Evolutionary conservation across 2,113 vertebrate genomes (phyloP), one percentile per base, ranked within the genome.

Genomic region (Myotis davidii): DNA sequence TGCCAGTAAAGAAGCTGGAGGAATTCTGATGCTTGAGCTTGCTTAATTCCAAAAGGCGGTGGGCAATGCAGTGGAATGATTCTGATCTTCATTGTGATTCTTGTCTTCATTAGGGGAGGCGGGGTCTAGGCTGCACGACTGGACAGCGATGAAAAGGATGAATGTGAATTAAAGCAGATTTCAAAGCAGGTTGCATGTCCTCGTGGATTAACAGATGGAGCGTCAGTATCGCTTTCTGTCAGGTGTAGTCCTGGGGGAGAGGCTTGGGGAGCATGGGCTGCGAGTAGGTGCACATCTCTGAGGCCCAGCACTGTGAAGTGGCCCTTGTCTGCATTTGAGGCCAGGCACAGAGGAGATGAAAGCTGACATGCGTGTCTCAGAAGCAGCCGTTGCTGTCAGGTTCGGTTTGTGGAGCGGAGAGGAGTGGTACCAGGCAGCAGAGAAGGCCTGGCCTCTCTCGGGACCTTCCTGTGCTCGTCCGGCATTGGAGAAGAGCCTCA

Each of bases 391-490:
- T 34, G 34, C 67, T 84, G 76, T 52, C 64, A 29, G 52, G 18
- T 37, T 29, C 21, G 8, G 45, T 82, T 76, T 54, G 56, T 34
- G 79, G 54, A 50, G 25, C 17, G 2, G 13, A 21, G 25, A 45
- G 45, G n/a, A 39, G 16, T 20, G 6, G 45, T 3, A 4, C 12
- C 83, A 85, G 32, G 70, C 20, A 14, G 48, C 81, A 20, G 12
- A 48, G 42, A 16, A 34, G 50, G 5, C 10, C n/a, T 0, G 0
- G 18, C 29, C 37, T 56, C 16, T 69, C 86, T 67, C 0, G 0
- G 3, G 54, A 42, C 14, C 54, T 85, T 27, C 32, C 29, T 0
- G 2, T 3, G 29, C 9, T 17, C 0, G 1, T 61, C 64, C 27
- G 32, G 39, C 27, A 70, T 85, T 39, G 73, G 52, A 18, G n/a